These are phyloP conservation scores for Diuraphis noxia DNA, from an alignment of 1,140 invertebrate species.

Conservation along the genomic window DNA sequence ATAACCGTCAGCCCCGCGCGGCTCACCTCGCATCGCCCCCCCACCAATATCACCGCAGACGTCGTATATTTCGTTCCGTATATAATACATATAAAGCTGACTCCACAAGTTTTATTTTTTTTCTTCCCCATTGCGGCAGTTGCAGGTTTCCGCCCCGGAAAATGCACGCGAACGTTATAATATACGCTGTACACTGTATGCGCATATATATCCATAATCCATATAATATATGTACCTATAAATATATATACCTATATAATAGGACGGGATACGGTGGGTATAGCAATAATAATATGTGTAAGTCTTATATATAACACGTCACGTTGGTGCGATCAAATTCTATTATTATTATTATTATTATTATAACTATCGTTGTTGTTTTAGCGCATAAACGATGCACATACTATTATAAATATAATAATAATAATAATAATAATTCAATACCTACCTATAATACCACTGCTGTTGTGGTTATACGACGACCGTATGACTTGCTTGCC, in stretches of 20 bases:
- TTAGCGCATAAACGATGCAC: neutral
- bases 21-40: neutral
- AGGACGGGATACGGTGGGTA: neutral
- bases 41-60: neutral
- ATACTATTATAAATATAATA: neutral
- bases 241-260: neutral
- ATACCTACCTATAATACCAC: too few species aligned
- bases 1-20: neutral
- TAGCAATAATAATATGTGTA: neutral
- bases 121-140: neutral
- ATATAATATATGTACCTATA: too few species aligned
- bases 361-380: too few species aligned
- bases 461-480: too few species aligned
- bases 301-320: neutral
- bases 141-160: neutral
- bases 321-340: neutral
- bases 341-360: neutral
- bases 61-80: neutral
- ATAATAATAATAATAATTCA: neutral
- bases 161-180: neutral
- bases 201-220: too few species aligned
- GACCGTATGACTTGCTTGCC: neutral
- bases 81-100: constrained; percentile 9
- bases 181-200: neutral
- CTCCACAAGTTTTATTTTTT: constrained; percentile 26